Evolutionary conservation across 2,888 invertebrate species (phyloP), one percentile per base, ranked within the genome.

Genomic region (Rhagophthalmus giganteus): DNA sequence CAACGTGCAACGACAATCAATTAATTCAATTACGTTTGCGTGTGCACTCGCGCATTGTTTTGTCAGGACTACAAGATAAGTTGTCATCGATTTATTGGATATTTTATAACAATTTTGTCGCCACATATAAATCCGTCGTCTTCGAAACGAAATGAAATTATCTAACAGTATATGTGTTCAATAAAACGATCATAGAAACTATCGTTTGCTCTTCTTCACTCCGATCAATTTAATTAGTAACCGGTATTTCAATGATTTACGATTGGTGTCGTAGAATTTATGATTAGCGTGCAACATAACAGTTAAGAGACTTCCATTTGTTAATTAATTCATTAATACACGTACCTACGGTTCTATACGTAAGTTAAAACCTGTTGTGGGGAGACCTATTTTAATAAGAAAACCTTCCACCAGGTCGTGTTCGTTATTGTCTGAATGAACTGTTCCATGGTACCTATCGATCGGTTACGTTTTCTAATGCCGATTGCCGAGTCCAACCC

Each of bases 1-100:
- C 46, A 37, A 63, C 59, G 57, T 57, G 62, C 60, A 55, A 57
- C 52, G 57, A 51, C 55, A 53, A 57, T 42, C 57, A 60, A 64
- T 61, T 62, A 59, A 61, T 59, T 57, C 56, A 51, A 59, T 59
- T 44, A 51, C 34, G 41, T 39, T 55, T 55, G 46, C 56, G 57
- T 59, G 55, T 49, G 49, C 51, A 52, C 51, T n/a, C n/a, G n/a
- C n/a, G n/a, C n/a, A n/a, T n/a, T n/a, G 20, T 20, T 7, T 20
- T 20, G 20, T 20, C n/a, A n/a, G n/a, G n/a, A n/a, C n/a, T n/a
- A n/a, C n/a, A n/a, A n/a, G n/a, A n/a, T n/a, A n/a, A 15, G 33
- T 33, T n/a, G 8, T 33, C 16, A 33, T 33, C 33, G 33, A 33
- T 33, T 33, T 33, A 15, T n/a, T n/a, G n/a, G n/a, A n/a, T n/a